Evolutionary conservation across 2,888 invertebrate species (phyloP).

Genomic region (Idaea straminata): DNA sequence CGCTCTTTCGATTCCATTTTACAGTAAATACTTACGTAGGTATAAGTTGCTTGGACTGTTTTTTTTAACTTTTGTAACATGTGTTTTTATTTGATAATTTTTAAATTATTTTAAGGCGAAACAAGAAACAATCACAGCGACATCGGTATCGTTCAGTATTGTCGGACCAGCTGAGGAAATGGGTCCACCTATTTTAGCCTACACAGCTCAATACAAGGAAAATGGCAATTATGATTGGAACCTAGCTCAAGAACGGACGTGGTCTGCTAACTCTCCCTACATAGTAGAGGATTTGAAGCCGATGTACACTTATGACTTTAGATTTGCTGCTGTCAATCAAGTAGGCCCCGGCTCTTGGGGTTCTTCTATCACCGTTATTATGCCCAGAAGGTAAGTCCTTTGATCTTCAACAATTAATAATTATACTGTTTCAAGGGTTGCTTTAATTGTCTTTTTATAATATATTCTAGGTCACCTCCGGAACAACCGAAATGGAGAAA

Average conservation of each 20-base stretch:
- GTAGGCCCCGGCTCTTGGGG: conserved; percentile 91
- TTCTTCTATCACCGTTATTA: conserved; percentile 82
- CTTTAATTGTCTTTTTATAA: neutral
- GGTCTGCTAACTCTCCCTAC: conserved; percentile 90
- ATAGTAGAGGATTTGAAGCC: conserved; percentile 89
- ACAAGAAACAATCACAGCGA: conserved; percentile 87
- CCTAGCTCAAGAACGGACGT: conserved; percentile 84
- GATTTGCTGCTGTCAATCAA: conserved; percentile 91
- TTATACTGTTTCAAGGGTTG: neutral
- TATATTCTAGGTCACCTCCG: conserved; percentile 82
- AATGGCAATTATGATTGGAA: conserved; percentile 85
- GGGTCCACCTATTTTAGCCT: conserved; percentile 87
- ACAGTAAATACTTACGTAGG: neutral
- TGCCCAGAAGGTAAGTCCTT: conserved; percentile 82
- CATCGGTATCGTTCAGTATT: conserved; percentile 90
- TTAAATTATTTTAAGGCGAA: conserved; percentile 71
- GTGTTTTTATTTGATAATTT: neutral
- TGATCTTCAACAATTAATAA: neutral
- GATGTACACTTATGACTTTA: conserved; percentile 88
- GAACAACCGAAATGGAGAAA: conserved; percentile 80
- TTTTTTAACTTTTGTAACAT: neutral
- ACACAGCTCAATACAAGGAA: conserved; percentile 88
- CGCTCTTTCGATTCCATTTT: neutral
- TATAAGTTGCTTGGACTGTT: neutral
- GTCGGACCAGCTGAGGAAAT: conserved; percentile 86